Evolutionary conservation across 2,797 vertebrate genomes (phyloP), one percentile per base, ranked within the genome.

Genomic region (Pygocentrus nattereri): DNA sequence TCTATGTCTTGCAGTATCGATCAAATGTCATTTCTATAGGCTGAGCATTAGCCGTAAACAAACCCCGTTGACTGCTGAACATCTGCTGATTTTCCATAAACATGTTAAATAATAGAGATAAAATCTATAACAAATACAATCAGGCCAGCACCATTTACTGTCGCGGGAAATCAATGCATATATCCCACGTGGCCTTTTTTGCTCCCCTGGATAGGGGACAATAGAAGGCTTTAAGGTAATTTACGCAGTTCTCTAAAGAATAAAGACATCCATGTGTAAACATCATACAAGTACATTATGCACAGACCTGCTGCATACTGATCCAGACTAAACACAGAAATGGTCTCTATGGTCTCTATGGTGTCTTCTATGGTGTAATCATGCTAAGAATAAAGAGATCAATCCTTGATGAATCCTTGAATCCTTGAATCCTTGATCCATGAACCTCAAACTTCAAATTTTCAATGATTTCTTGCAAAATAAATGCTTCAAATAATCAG

Each of bases 81-180:
- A 65, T 31, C 74, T 58, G 44, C 81, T 78, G 38, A 56, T 85
- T 59, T 78, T 82, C 52, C 56, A 88, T 89, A 89, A 89, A 89
- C 87, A 78, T 73, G 76, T 56, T 38, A 61, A 49, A 79, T 21
- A 83, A 62, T 27, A 68, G 62, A 34, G 80, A 74, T 84, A 68
- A 54, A 82, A 87, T 85, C 49, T 68, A 52, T 75, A 69, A 78
- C 68, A 87, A 73, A 64, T 34, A 19, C 1, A 25, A 79, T 73
- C 82, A 31, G 34, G 62, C 64, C 52, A 25, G 23, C 54, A 82
- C 74, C 30, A 79, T 81, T 81, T 79, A 85, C 50, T 65, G 44
- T 67, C 23, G 73, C 67, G 27, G 59, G 70, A 79, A 74, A 88
- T 89, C 81, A 70, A 87, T 88, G 81, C 50, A 52, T 78, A 74